Evolutionary conservation across 2,888 invertebrate genomes (phyloP), one percentile per base, ranked within the genome.

Genomic region (Drosophila nr. medialis): DNA sequence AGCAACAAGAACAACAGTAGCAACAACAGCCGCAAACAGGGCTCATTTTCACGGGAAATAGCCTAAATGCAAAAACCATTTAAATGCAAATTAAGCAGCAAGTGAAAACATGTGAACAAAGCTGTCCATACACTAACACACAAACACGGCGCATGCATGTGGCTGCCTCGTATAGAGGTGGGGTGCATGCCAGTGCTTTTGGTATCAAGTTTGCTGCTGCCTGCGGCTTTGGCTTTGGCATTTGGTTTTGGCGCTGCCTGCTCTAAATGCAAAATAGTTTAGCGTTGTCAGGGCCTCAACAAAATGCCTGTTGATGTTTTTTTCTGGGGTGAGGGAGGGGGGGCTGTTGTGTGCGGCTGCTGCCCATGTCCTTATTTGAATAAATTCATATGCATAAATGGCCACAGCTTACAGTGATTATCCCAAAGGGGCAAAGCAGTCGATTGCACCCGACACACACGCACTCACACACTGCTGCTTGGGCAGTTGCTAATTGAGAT

Each of bases 61-160:
- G 90, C 86, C 85, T 83, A 90, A 90, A 89, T 91, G 90, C 80
- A 91, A 91, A 91, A 91, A 90, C 91, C 90, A 91, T 91, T 91
- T 91, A 91, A 91, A 91, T 91, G 91, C 91, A 91, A 91, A 91
- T 91, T 91, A 91, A 88, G 80, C 85, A 85, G 86, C 89, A 90
- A 91, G 89, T 91, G 91, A 87, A 91, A 91, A 91, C 90, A 91
- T 90, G 89, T 91, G 90, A 90, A 86, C 86, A 86, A 76, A 86
- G 87, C 80, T 78, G 73, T 68, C 75, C 68, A 56, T 45, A 50
- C 55, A 45, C 29, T 24, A 24, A 45, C 45, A 48, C 55, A 55
- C 21, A 36, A 8, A 45, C 55, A 51, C 18, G 32, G 34, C 45
- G 40, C 56, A 59, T 73, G 76, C 64, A 67, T 69, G 77, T 64